These are phyloP conservation scores for Catalaphyllia jardinei DNA, from an alignment of 64 coral and sea anemone genomes.

Conservation along the genomic window DNA sequence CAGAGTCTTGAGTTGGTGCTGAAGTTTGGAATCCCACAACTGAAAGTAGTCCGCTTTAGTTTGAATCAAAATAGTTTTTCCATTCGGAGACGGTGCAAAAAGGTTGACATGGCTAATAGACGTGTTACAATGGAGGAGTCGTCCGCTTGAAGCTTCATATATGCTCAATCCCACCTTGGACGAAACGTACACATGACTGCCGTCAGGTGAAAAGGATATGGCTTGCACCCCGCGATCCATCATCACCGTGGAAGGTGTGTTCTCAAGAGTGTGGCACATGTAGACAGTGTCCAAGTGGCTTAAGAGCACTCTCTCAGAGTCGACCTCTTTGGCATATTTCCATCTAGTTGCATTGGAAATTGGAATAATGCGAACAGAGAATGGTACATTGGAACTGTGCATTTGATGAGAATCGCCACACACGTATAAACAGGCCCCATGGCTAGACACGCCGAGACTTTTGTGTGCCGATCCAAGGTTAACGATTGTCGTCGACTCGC, in stretches of 20 bases:
- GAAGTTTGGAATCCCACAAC: constrained; percentile 43
- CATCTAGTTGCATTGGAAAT: constrained; percentile 17
- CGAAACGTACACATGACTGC: constrained; percentile 47
- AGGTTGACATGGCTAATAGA: neutral
- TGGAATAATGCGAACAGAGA: constrained; percentile 31
- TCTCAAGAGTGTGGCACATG: constrained; percentile 37
- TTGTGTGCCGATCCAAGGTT: neutral
- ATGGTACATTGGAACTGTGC: constrained; percentile 1
- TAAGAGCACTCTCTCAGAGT: constrained; percentile 47
- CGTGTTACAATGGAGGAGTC: neutral
- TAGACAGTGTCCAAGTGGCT: constrained; percentile 34
- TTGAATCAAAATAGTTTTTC: constrained; percentile 29
- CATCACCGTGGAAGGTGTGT: neutral
- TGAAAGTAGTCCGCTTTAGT: constrained; percentile 3
- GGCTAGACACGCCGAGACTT: constrained; percentile 58
- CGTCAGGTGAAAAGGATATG: constrained; percentile 50
- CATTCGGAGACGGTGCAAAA: constrained; percentile 32
- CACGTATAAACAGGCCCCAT: constrained; percentile 43
- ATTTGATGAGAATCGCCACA: constrained; percentile 12
- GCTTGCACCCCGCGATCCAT: constrained; percentile 19
- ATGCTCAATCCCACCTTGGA: constrained; percentile 38
- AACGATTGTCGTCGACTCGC: neutral
- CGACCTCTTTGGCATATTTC: constrained; percentile 33
- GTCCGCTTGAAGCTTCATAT: constrained; percentile 46
- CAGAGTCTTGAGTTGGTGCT: neutral